Conservation (phyloP, 2,888 invertebrate genomes). For the Craniophora ligustri region DNA sequence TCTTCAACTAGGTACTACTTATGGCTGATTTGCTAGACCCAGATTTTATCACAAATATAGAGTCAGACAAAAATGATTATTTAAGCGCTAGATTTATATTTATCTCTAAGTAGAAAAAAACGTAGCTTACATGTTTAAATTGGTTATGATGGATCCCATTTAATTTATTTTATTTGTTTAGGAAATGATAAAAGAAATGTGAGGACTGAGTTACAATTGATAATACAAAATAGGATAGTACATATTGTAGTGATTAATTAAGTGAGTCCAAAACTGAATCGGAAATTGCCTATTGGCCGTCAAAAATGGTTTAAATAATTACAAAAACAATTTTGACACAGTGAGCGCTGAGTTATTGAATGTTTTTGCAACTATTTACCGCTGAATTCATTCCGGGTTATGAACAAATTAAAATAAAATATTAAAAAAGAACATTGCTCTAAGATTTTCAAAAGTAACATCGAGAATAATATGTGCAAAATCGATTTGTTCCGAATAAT, state of each 20-base stretch:
- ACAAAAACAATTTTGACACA: slow-evolving; percentile 25
- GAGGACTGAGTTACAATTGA: neutral
- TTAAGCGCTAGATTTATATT: no score
- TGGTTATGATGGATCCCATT: no score
- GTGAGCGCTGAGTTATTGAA: slow-evolving; percentile 10
- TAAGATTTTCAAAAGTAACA: no score
- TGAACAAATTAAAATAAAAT: neutral
- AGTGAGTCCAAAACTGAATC: slow-evolving; percentile 19
- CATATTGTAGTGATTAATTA: slow-evolving; percentile 26
- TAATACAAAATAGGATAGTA: slow-evolving; percentile 9
- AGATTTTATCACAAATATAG: no score
- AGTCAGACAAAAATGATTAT: no score
- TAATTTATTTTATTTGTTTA: neutral
- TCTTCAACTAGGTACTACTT: no score
- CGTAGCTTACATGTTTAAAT: no score
- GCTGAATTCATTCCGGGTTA: slow-evolving; percentile 13
- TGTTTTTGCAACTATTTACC: slow-evolving; percentile 11
- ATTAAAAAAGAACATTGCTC: neutral
- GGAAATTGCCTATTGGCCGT: slow-evolving; percentile 32
- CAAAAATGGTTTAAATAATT: slow-evolving; percentile 32
- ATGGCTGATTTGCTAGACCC: no score
- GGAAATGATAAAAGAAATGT: slow-evolving; percentile 9
- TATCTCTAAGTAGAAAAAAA: no score
- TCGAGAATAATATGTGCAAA: no score
- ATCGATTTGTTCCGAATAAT: neutral